These are phyloP conservation scores for Pemphigus obesinymphae DNA, from an alignment of 1,140 invertebrate genomes.

Conservation along the genomic window DNA sequence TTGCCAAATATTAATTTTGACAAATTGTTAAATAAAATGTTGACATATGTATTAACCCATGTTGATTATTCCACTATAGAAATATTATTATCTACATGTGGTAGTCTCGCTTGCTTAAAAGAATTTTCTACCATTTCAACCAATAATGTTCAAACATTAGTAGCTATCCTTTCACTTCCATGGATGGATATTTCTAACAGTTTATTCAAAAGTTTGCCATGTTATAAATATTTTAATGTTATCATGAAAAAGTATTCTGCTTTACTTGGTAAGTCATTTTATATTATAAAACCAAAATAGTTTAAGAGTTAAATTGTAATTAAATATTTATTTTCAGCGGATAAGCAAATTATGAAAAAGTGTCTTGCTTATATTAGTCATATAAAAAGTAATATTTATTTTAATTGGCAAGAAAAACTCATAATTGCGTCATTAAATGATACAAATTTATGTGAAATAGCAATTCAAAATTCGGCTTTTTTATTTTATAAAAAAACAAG, in stretches of 20 bases:
- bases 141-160: conserved; percentile 3
- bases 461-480: conserved; percentile 17
- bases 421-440: not conserved
- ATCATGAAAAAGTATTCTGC: not conserved
- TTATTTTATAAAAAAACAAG: conserved; percentile 25
- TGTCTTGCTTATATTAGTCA: conserved; percentile 14
- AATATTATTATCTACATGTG: conserved; percentile 4
- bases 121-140: not conserved
- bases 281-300: not conserved
- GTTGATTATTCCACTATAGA: not conserved
- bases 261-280: conserved; percentile 13
- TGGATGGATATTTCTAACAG: not conserved
- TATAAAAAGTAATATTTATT: not conserved
- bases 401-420: not conserved
- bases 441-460: not conserved
- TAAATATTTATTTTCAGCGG: conserved; percentile 1
- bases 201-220: not conserved
- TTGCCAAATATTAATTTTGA: not conserved
- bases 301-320: not conserved
- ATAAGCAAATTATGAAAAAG: not conserved
- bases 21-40: conserved; percentile 24
- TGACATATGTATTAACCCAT: not conserved
- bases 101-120: not conserved
- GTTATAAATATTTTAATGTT: conserved; percentile 20
- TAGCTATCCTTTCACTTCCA: conserved; percentile 5